Evolutionary conservation across 2,888 invertebrate species (phyloP), one percentile per base, ranked within the genome.

Genomic region (Cerastis leucographa): DNA sequence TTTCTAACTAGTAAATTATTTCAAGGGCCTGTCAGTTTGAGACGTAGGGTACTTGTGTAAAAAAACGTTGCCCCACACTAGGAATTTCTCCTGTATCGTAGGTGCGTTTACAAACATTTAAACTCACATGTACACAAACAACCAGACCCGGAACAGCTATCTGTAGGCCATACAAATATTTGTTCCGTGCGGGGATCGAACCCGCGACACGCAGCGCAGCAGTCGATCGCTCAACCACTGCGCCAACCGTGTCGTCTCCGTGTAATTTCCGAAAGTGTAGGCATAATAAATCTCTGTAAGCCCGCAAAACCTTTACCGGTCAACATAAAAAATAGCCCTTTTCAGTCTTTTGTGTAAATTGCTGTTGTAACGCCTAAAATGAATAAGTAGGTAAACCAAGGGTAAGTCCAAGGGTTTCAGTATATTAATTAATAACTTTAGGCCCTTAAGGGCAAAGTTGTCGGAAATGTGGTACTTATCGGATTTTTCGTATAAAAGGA

Each of bases 251-350:
- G n/a, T n/a, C n/a, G n/a, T n/a, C n/a, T n/a, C n/a, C n/a, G n/a
- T n/a, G n/a, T 49, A 56, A 73, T 70, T 67, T 73, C 44, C 8
- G 2, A 70, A 73, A 73, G 66, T 62, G 29, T 68, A 42, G 17
- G 42, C 49, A 71, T 51, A 54, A 74, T 84, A 74, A 71, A 74
- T 82, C 80, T 73, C 59, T 46, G 22, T 51, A 35, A 61, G 6
- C 25, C 46, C 19, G 11, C 8, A 44, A 46, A 68, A 14, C n/a
- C 40, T 51, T 17, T 22, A 19, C 19, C 19, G 54, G 0, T 14
- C 17, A n/a, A 59, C n/a, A 25, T 64, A 40, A 68, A 64, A 67
- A 29, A 29, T 56, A 2, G 35, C 29, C 51, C 51, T 56, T 62
- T 74, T 69, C 65, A 59, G 44, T 61, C 14, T 54, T 44, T 70